Conservation (phyloP, 2,888 invertebrate species). For the Thera britannica region DNA sequence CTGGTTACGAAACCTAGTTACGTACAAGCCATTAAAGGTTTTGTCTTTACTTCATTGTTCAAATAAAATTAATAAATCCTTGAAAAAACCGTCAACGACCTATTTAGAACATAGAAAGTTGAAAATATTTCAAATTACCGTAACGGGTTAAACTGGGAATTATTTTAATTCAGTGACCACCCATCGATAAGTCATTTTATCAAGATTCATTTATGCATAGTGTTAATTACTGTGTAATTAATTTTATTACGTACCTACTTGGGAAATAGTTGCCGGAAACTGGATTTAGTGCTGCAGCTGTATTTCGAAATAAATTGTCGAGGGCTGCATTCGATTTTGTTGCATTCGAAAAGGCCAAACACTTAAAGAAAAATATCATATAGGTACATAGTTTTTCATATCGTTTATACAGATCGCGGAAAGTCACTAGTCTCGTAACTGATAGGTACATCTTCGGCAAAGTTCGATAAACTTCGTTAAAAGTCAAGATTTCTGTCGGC, state of each 20-base stretch:
- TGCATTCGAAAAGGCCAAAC: conserved; percentile 5
- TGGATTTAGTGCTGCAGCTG: conserved; percentile 29
- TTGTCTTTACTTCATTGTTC: too few species aligned
- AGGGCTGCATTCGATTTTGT: conserved; percentile 9
- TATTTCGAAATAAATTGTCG: conserved; percentile 40
- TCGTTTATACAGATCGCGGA: too few species aligned
- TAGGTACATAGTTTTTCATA: too few species aligned
- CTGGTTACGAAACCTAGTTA: too few species aligned
- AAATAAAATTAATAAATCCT: too few species aligned
- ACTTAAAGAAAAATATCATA: neutral
- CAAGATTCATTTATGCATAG: conserved; percentile 75
- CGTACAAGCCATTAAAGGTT: too few species aligned
- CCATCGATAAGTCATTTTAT: conserved; percentile 59
- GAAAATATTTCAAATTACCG: conserved; percentile 35
- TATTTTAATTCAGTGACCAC: conserved; percentile 61
- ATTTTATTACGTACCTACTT: conserved; percentile 27
- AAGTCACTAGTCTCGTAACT: too few species aligned
- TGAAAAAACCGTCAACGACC: neutral
- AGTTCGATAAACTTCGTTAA: too few species aligned
- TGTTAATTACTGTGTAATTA: conserved; percentile 57
- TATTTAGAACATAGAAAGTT: conserved; percentile 20
- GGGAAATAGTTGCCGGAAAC: conserved; percentile 31
- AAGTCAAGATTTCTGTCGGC: too few species aligned
- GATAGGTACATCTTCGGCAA: too few species aligned
- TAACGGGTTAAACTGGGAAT: conserved; percentile 23